phyloP scores from a whole-genome alignment of 2,113 vertebrate genomes.

The Brienomyrus longianalis region DNA sequence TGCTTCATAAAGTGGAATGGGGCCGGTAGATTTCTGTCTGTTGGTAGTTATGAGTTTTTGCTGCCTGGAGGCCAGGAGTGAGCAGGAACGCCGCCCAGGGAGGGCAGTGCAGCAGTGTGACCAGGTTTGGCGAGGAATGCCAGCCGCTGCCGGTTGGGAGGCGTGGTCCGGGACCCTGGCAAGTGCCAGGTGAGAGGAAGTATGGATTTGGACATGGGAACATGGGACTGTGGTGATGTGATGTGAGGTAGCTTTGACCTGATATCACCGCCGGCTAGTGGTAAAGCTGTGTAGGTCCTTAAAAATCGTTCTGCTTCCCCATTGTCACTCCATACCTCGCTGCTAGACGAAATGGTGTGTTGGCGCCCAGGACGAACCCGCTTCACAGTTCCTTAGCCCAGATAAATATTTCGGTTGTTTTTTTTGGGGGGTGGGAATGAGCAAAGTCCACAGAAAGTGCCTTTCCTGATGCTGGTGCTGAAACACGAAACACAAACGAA shows the following conservation, averaged over 20 bases:
- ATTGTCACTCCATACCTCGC: background rate
- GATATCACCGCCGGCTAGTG: background rate
- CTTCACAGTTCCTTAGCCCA: background rate
- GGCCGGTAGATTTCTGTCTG: background rate
- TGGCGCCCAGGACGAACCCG: background rate
- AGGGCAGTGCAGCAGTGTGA: background rate
- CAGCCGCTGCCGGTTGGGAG: background rate
- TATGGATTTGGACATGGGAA: background rate
- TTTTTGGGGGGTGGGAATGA: slow-evolving; percentile 9
- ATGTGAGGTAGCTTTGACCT: background rate
- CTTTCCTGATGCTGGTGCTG: slow-evolving; percentile 95
- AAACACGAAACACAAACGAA: slow-evolving; percentile 57
- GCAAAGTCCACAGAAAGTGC: slow-evolving; percentile 87
- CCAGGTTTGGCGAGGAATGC: no score
- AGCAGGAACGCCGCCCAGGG: background rate
- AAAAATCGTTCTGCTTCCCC: background rate
- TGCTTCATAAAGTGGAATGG: background rate
- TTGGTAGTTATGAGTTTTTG: background rate
- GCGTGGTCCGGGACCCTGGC: background rate
- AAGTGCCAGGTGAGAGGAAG: background rate
- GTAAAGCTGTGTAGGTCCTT: background rate
- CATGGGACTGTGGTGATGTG: background rate
- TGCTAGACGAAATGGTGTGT: background rate
- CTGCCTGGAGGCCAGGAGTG: background rate
- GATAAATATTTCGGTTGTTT: background rate